These are phyloP conservation scores for Malurus leucopterus DNA, from an alignment of 2,797 vertebrate genomes.

Conservation along the genomic window DNA sequence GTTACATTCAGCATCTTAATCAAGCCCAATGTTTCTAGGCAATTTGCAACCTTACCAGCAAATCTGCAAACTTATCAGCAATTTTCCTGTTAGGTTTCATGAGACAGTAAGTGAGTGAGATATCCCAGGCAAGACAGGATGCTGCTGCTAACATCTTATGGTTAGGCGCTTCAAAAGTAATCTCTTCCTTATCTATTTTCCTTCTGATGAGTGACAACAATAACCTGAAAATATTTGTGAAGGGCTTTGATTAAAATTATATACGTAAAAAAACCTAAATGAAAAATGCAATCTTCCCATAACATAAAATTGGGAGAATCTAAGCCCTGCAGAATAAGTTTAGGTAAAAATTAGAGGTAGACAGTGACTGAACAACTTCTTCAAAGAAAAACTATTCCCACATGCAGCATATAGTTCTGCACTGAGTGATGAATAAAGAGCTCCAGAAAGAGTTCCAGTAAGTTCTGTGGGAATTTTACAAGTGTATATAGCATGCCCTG, in stretches of 20 bases:
- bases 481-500: background rate
- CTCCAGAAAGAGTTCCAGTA: background rate
- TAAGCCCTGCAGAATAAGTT: background rate
- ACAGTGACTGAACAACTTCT: background rate
- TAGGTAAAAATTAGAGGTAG: background rate
- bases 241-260: background rate
- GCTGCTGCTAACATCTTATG: background rate
- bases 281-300: background rate
- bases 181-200: background rate
- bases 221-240: background rate
- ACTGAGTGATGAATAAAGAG: background rate
- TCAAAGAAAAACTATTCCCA: background rate
- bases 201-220: background rate
- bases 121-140: slow-evolving; percentile 1
- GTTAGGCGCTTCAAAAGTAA: background rate
- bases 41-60: background rate
- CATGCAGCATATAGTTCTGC: background rate
- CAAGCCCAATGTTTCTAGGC: background rate
- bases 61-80: background rate
- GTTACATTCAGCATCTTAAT: background rate
- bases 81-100: background rate
- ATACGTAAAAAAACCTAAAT: background rate
- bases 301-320: background rate
- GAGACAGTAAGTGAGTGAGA: background rate
- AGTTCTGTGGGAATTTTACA: background rate